Base-by-base conservation (phyloP, 92 coral and sea anemone species). In the Porites lobata region DNA sequence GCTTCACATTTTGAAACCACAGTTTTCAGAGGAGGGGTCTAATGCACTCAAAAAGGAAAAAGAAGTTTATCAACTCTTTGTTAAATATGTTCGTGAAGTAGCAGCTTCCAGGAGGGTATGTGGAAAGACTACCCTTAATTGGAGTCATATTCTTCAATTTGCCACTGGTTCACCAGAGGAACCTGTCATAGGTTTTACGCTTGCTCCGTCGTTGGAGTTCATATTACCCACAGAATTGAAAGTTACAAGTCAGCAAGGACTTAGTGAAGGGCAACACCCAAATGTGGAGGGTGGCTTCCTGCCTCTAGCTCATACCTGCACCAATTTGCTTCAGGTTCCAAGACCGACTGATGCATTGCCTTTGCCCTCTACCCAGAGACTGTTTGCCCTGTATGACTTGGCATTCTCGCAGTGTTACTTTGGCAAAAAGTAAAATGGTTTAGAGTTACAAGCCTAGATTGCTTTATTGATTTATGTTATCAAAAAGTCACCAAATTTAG, bases 11-110 rank as follows among this genome's bases (percentile, higher is more conserved):
- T 74, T 94, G 43, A 91, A 94, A 69, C 94, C 91, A 61, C 51
- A 70, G 61, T 93, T 93, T 93, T 84, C 96, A 4, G 92, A 84
- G 78, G 94, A 75, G 59, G 96, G 96, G 22, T 91, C 90, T 8
- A 94, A 94, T 80, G 84, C 94, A 18, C 90, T n/a, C n/a, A 90
- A 70, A 50, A 67, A 70, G 19, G 94, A 90, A 80, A 90, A 90
- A 62, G 92, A 78, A 70, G 89, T 83, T 66, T 90, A 90, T 72
- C 85, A 79, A 26, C 61, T 69, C 86, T 94, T 94, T 82, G 81
- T 88, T 38, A 91, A 57, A 22, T 94, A 94, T 78, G 82, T 88
- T 29, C 77, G 94, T 51, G 92, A 91, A 78, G 89, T 86, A n/a
- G 93, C 90, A 89, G 90, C 76, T 54, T 68, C 82, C 88, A 91